Percentiles rank a stretch among this genome's conserved stretches.
Evolutionary conservation across 2,113 vertebrate genomes (phyloP).

Genomic region (Antechinus stuartii): DNA sequence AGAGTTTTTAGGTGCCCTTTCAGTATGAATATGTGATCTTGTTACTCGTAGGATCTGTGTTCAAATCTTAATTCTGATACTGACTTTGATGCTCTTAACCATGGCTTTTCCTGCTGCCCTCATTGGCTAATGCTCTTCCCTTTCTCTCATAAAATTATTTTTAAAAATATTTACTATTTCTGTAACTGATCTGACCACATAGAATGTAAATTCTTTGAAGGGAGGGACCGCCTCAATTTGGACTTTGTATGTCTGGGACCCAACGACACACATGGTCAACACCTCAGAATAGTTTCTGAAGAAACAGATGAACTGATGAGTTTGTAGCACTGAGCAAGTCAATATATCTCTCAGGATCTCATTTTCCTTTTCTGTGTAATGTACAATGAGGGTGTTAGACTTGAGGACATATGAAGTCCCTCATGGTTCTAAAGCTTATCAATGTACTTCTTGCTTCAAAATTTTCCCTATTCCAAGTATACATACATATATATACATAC

Average conservation of each 20-base stretch:
- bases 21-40: neutral
- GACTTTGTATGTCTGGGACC: neutral
- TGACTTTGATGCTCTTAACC: neutral
- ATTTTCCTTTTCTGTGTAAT: neutral
- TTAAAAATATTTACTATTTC: neutral
- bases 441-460: neutral
- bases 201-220: neutral
- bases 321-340: neutral
- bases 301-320: neutral
- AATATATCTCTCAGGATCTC: neutral
- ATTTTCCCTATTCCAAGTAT: neutral
- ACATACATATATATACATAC: no score
- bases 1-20: neutral
- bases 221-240: neutral
- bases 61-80: neutral
- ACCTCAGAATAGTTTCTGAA: neutral
- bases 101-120: neutral
- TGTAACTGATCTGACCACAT: neutral
- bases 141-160: no score
- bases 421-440: neutral
- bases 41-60: neutral
- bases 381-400: neutral
- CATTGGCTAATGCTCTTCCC: neutral
- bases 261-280: neutral
- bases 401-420: neutral